Evolutionary conservation across 2,797 vertebrate species (phyloP).

Genomic region (Monodelphis domestica): DNA sequence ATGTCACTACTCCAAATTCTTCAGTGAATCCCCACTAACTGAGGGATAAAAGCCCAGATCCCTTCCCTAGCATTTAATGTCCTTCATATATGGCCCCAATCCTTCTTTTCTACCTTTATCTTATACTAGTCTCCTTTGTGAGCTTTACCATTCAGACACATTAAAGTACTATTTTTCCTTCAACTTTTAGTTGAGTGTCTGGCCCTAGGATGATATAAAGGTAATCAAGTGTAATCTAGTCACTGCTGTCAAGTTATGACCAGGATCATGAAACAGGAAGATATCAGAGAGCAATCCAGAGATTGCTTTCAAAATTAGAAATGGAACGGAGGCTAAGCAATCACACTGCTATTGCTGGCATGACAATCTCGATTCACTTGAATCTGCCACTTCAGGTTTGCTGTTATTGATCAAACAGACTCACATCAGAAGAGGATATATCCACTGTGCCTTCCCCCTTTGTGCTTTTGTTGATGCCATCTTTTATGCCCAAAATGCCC

Average conservation of each 20-base stretch:
- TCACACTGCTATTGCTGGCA: not conserved
- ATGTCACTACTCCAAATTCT: too few relatives aligned
- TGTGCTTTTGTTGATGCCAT: not conserved
- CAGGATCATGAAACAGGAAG: not conserved
- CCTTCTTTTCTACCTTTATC: not conserved
- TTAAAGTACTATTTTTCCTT: not conserved
- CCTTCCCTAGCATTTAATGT: too few relatives aligned
- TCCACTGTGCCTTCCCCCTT: not conserved
- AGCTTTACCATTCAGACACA: not conserved
- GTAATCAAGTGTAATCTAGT: not conserved
- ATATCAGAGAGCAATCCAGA: not conserved
- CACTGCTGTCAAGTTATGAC: not conserved
- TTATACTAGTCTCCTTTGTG: not conserved
- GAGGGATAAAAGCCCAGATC: too few relatives aligned
- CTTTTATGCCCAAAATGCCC: not conserved
- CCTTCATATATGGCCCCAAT: too few relatives aligned
- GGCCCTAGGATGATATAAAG: not conserved
- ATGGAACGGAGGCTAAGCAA: not conserved
- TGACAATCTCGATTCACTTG: not conserved
- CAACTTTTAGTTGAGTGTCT: not conserved
- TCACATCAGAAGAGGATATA: not conserved
- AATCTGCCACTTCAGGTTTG: not conserved
- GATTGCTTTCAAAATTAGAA: not conserved
- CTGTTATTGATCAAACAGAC: not conserved
- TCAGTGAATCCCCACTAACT: too few relatives aligned